Percentiles rank a stretch among this genome's conserved stretches.
Conservation (phyloP, 2,113 vertebrate species). For the Melanerpes aurifrons region DNA sequence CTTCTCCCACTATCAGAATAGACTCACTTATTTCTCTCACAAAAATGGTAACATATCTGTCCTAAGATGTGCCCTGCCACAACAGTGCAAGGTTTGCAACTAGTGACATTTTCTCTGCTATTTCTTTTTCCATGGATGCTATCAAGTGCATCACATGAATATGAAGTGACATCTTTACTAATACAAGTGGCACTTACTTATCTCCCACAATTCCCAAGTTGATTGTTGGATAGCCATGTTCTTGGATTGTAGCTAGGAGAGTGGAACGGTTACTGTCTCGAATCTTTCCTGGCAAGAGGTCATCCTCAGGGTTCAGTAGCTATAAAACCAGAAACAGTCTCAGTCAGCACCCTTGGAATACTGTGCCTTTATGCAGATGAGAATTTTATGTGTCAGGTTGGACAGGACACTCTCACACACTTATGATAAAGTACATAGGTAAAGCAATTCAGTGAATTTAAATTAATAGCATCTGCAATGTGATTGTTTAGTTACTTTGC, state of each 20-base stretch:
- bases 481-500: neutral
- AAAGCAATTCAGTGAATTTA: neutral
- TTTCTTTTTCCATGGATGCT: conserved; percentile 26
- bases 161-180: conserved; percentile 63
- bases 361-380: neutral
- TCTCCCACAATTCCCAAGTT: conserved; percentile 99
- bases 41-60: neutral
- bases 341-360: conserved; percentile 45
- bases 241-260: conserved; percentile 96
- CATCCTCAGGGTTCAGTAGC: conserved; percentile 97
- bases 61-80: neutral
- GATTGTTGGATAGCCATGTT: conserved; percentile 98
- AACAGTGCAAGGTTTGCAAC: neutral
- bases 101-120: conserved; percentile 1
- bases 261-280: conserved; percentile 98
- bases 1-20: neutral
- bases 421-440: neutral
- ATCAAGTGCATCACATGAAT: conserved; percentile 23
- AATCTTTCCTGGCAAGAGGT: conserved; percentile 97
- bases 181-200: conserved; percentile 86
- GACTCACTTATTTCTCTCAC: neutral
- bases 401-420: neutral
- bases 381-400: neutral
- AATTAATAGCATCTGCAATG: neutral
- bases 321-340: conserved; percentile 67